phyloP scores from a whole-genome alignment of 2,113 vertebrate species.

The Sinosuthora webbiana region DNA sequence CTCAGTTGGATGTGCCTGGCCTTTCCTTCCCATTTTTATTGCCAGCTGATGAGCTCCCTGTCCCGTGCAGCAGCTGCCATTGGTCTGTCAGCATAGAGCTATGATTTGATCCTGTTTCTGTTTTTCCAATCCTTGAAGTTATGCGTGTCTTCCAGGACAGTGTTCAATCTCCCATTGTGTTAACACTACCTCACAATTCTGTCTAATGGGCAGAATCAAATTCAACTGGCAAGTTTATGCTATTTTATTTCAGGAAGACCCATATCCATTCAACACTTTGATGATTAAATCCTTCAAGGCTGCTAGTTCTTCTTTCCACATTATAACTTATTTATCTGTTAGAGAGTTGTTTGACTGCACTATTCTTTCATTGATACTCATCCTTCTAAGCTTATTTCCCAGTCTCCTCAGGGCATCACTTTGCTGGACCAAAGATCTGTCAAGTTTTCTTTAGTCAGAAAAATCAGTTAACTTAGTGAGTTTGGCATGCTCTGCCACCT shows the following conservation, averaged over 20 bases:
- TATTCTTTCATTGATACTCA: neutral
- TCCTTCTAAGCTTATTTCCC: neutral
- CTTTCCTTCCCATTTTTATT: neutral
- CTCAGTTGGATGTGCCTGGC: neutral
- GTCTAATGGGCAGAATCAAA: neutral
- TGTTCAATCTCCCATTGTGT: neutral
- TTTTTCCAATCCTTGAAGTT: neutral
- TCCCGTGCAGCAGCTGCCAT: neutral
- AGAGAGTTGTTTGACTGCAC: neutral
- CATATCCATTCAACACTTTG: neutral
- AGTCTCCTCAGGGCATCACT: neutral
- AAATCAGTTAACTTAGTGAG: neutral
- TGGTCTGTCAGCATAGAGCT: neutral
- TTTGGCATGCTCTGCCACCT: neutral
- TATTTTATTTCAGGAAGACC: neutral
- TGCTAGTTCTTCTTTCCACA: neutral
- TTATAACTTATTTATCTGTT: neutral
- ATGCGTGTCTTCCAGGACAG: neutral
- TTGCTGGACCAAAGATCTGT: neutral
- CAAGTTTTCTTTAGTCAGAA: neutral
- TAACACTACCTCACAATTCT: neutral
- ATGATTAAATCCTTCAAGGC: neutral
- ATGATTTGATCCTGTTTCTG: neutral
- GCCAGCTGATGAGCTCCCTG: neutral
- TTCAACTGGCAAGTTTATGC: neutral